phyloP scores from a whole-genome alignment of 2,888 invertebrate species.

The Bimastos eiseni region DNA sequence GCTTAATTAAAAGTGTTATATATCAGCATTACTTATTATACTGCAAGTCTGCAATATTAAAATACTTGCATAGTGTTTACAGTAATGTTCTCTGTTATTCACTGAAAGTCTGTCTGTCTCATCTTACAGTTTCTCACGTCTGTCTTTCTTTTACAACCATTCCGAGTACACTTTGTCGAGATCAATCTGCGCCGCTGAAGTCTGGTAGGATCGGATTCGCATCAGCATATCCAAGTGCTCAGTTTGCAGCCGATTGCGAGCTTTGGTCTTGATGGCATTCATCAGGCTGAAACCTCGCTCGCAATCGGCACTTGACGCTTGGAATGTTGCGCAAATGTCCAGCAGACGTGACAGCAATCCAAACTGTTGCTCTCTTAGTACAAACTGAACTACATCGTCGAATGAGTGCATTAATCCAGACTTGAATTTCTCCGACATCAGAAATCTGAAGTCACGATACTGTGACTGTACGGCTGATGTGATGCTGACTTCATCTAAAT shows the following conservation, averaged over 20 bases:
- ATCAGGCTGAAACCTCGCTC: too few relatives aligned
- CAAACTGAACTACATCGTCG: background rate
- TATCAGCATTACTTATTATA: too few relatives aligned
- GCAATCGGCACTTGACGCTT: background rate
- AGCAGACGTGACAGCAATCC: background rate
- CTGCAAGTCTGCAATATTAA: too few relatives aligned
- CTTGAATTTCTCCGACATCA: background rate
- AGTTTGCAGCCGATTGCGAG: too few relatives aligned
- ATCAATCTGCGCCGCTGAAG: background rate
- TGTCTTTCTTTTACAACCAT: background rate
- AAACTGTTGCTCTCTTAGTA: background rate
- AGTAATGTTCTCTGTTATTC: too few relatives aligned
- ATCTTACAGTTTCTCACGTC: too few relatives aligned
- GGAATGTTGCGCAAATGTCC: background rate
- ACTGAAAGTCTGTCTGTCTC: too few relatives aligned
- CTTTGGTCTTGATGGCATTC: too few relatives aligned
- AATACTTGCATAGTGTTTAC: too few relatives aligned
- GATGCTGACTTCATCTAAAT: too few relatives aligned
- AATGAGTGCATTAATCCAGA: background rate
- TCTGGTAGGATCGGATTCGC: background rate
- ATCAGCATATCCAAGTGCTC: background rate
- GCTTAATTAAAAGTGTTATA: too few relatives aligned
- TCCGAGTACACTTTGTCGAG: background rate
- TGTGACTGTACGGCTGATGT: too few relatives aligned
- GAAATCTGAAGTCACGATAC: background rate